Evolutionary conservation across 2,888 invertebrate genomes (phyloP), one percentile per base, ranked within the genome.

Genomic region (Fragum sueziense): DNA sequence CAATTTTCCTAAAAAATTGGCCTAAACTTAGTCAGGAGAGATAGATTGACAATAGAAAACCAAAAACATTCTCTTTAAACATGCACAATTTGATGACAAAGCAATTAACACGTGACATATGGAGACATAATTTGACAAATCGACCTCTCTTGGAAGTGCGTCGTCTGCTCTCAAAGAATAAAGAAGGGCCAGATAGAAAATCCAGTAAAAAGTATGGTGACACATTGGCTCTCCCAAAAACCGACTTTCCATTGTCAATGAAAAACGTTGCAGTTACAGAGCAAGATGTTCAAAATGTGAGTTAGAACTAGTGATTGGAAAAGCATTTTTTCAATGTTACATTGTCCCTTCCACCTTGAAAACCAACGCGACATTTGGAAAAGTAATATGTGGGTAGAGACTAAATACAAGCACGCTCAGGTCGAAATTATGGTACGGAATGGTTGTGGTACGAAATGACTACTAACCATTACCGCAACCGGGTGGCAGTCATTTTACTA

Each of bases 191-290:
- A 11, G 61, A 22, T 20, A 31, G 33, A 65, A 73, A 52, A 82
- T 52, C 37, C 6, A 34, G 11, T 34, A 90, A 89, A 80, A 86
- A 86, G 61, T 92, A 90, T 79, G 77, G 82, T 20, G 80, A 88
- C n/a, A 90, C 93, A 6, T 74, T 93, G 22, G 90, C 91, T 70
- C 82, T 93, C n/a, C 93, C 93, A 0, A 87, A 90, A 79, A 92
- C 92, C 34, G 75, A 84, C n/a, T 91, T 92, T 76, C 89, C 91
- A 3, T 85, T 92, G 54, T 89, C 91, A 69, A 87, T 90, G 79
- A 90, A 90, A 29, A 86, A 87, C 27, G 88, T 88, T 22, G 74
- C 86, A 17, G 80, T 85, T 71, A 81, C 91, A 59, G 93, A 92
- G 80, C 27, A 79, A 33, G 83, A 89, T 34, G 88, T 92, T 14